Percentiles rank a stretch among this genome's conserved stretches.
Conservation (phyloP, 1,140 invertebrate species). For the Brachionus manjavacas region DNA sequence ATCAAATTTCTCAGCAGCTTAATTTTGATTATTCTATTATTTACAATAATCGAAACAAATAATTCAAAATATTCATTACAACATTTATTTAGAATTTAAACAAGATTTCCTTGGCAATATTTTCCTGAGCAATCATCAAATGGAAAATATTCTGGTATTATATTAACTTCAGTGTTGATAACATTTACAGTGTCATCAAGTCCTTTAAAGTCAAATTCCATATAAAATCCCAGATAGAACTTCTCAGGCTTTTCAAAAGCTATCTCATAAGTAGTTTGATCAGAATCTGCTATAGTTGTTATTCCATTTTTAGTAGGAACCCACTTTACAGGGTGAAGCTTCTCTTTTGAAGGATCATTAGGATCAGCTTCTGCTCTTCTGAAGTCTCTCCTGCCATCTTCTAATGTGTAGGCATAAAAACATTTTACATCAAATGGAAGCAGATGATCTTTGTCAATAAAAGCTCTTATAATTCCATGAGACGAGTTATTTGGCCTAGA, state of each 20-base stretch:
- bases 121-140: conserved; percentile 48
- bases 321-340: conserved; percentile 7
- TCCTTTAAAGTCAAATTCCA: conserved; percentile 48
- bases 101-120: conserved; percentile 47
- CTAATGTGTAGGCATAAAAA: conserved; percentile 2
- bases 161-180: conserved; percentile 49
- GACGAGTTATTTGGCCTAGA: background rate
- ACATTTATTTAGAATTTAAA: conserved; percentile 42
- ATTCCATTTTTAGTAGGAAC: background rate
- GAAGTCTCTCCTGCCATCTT: conserved; percentile 15
- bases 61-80: too few relatives aligned
- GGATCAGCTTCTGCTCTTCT: background rate
- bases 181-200: conserved; percentile 46
- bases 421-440: background rate
- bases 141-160: conserved; percentile 51
- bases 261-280: conserved; percentile 2
- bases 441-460: background rate
- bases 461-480: conserved; percentile 39
- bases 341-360: background rate
- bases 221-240: conserved; percentile 48
- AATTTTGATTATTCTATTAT: too few relatives aligned
- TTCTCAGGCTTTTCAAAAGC: conserved; percentile 45
- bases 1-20: too few relatives aligned
- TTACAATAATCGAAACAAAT: too few relatives aligned
- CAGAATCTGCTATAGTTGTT: background rate